phyloP scores from a whole-genome alignment of 2,888 invertebrate genomes.

The Lordiphosa fenestrarum region DNA sequence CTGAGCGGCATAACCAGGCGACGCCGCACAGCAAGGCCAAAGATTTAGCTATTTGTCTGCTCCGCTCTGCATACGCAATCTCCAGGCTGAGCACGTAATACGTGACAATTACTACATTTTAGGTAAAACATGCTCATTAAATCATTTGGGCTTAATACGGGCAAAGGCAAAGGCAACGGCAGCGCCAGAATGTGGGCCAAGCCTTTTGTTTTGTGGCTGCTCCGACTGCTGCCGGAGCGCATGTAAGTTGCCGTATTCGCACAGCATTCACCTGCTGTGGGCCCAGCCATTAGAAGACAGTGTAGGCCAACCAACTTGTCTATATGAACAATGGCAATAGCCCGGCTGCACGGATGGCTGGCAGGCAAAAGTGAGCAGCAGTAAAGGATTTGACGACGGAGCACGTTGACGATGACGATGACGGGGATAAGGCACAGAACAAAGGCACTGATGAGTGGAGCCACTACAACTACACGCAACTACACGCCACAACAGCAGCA shows the following conservation, averaged over 20 bases:
- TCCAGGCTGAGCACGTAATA: slow-evolving; percentile 69
- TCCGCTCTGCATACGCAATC: slow-evolving; percentile 54
- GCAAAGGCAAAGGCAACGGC: slow-evolving; percentile 20
- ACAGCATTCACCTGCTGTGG: slow-evolving; percentile 46
- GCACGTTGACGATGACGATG: slow-evolving; percentile 46
- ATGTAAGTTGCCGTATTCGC: slow-evolving; percentile 35
- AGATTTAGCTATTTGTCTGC: slow-evolving; percentile 69
- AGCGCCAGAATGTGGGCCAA: slow-evolving; percentile 46
- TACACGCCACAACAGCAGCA: slow-evolving; percentile 24
- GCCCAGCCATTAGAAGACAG: slow-evolving; percentile 48
- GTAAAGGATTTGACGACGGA: slow-evolving; percentile 68
- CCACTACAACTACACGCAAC: slow-evolving; percentile 52
- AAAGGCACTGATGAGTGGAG: slow-evolving; percentile 44
- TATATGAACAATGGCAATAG: slow-evolving; percentile 48
- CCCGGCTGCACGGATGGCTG: slow-evolving; percentile 37
- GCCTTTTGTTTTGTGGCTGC: slow-evolving; percentile 41
- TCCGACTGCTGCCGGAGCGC: slow-evolving; percentile 48
- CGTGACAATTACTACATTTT: slow-evolving; percentile 75
- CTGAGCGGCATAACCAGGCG: slow-evolving; percentile 3
- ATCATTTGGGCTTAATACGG: slow-evolving; percentile 67
- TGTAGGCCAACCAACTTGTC: slow-evolving; percentile 39
- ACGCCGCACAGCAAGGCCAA: slow-evolving; percentile 22
- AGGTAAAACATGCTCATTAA: slow-evolving; percentile 72
- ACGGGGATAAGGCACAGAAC: slow-evolving; percentile 13
- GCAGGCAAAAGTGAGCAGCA: slow-evolving; percentile 66